Base-by-base conservation (phyloP, 2,888 invertebrate genomes). In the Tetanocera ferruginea region DNA sequence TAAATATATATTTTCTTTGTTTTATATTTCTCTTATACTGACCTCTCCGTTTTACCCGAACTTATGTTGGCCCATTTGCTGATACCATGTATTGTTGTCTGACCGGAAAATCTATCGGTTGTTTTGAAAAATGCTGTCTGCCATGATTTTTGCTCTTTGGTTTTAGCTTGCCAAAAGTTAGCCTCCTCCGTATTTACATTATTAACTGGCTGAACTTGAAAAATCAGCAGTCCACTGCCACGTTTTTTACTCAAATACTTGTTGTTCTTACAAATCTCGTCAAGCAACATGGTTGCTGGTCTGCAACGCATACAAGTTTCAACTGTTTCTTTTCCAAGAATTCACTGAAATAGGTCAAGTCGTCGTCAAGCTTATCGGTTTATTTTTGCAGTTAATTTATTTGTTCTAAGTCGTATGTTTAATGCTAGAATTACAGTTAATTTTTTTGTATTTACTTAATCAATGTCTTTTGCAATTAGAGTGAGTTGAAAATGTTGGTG, bases 31-130 rank as follows among this genome's bases (percentile, higher is more conserved):
- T 23, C 37, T 43, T n/a, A 2, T 19, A 14, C 49, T 19, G 6
- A 74, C 74, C 74, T 66, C 34, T 66, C 31, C 17, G 19, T 64
- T 28, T 31, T 51, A 25, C 25, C 67, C 34, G 37, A 25, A 5
- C 25, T 25, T n/a, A 19, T 73, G 49, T 28, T 67, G 55, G 34
- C 51, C 25, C 25, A 34, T 17, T 52, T 66, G 17, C 43, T 25
- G 3, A 75, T 8, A 6, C 77, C 76, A 49, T 77, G 77, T 43
- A 79, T 75, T 31, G 76, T 75, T 0, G 74, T 79, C 23, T 75
- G 64, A 3, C 71, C 19, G 3, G 69, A 62, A 23, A 74, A 51
- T 19, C 49, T 73, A 5, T 49, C 37, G 4, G 70, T 19, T 1
- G 70, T 31, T 49, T 76, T 66, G 23, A 28, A 31, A 19, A 72